Percentiles rank a stretch among this genome's conserved stretches.
Evolutionary conservation across 2,888 invertebrate genomes (phyloP).

Genomic region (Agrotis puta): DNA sequence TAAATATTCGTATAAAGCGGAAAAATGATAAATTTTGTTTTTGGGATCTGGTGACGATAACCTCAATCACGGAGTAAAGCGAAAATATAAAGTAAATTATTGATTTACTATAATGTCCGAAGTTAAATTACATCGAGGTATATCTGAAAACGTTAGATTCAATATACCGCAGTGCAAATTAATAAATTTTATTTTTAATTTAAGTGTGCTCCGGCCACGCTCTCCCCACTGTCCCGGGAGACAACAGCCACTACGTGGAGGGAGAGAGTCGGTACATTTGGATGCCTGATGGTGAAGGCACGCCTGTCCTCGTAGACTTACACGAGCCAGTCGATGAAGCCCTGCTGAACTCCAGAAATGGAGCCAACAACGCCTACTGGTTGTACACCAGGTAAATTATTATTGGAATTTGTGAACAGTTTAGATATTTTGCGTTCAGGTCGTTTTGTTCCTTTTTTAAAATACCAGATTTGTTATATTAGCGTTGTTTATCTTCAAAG

Average conservation of each 20-base stretch:
- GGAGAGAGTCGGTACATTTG: slow-evolving; percentile 79
- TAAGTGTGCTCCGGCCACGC: slow-evolving; percentile 71
- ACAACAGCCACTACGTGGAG: slow-evolving; percentile 80
- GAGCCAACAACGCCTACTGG: slow-evolving; percentile 79
- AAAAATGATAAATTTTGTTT: too few relatives aligned
- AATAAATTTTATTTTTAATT: slow-evolving; percentile 18
- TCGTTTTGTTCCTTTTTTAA: too few relatives aligned
- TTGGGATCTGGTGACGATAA: too few relatives aligned
- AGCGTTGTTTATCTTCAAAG: too few relatives aligned
- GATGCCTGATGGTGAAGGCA: slow-evolving; percentile 79
- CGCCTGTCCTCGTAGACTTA: slow-evolving; percentile 77
- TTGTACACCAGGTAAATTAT: slow-evolving; percentile 66
- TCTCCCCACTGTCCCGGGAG: slow-evolving; percentile 72
- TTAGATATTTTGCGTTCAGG: too few relatives aligned
- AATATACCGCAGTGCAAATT: not conserved
- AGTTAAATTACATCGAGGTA: too few relatives aligned
- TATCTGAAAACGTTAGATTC: not conserved
- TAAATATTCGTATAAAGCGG: too few relatives aligned
- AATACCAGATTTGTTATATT: too few relatives aligned
- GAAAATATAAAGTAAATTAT: too few relatives aligned
- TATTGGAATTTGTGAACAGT: too few relatives aligned
- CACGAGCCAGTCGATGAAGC: slow-evolving; percentile 67
- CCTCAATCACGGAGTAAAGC: too few relatives aligned
- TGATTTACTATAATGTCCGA: too few relatives aligned
- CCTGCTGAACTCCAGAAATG: slow-evolving; percentile 66